Evolutionary conservation across 2,888 invertebrate genomes (phyloP).

Genomic region (Eudemis profundana): DNA sequence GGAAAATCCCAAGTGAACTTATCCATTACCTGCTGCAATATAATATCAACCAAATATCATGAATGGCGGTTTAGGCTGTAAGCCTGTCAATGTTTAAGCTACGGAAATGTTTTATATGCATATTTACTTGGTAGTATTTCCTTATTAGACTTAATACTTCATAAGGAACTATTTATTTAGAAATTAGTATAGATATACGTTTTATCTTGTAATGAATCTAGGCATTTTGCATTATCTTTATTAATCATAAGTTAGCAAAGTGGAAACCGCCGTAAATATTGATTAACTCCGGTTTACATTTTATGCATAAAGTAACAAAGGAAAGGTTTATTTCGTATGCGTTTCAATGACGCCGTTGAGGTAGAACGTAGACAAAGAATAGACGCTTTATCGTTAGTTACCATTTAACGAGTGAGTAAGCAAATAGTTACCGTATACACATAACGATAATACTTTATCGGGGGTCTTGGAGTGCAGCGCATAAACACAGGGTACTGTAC

Average conservation of each 20-base stretch:
- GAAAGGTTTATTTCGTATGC: slow-evolving; percentile 24
- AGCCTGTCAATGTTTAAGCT: too few species aligned
- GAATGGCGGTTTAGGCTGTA: too few species aligned
- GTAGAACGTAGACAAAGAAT: slow-evolving; percentile 60
- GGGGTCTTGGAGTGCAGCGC: slow-evolving; percentile 72
- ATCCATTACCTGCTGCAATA: too few species aligned
- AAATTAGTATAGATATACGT: not conserved
- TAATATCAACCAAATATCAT: too few species aligned
- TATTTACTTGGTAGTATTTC: too few species aligned
- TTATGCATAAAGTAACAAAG: slow-evolving; percentile 28
- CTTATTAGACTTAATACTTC: too few species aligned
- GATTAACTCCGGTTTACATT: slow-evolving; percentile 19
- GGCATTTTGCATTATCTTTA: not conserved
- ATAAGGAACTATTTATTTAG: too few species aligned
- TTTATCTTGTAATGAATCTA: not conserved
- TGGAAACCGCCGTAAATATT: slow-evolving; percentile 5
- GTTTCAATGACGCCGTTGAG: slow-evolving; percentile 26
- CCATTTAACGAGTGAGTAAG: slow-evolving; percentile 61
- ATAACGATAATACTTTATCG: slow-evolving; percentile 73
- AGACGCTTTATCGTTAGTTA: slow-evolving; percentile 51
- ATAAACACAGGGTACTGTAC: slow-evolving; percentile 78
- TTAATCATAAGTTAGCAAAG: not conserved
- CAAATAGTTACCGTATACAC: slow-evolving; percentile 64
- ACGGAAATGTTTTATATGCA: too few species aligned
- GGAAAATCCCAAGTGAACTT: too few species aligned